Conservation (phyloP, 2,888 invertebrate species). For the Drosophila rubida region DNA sequence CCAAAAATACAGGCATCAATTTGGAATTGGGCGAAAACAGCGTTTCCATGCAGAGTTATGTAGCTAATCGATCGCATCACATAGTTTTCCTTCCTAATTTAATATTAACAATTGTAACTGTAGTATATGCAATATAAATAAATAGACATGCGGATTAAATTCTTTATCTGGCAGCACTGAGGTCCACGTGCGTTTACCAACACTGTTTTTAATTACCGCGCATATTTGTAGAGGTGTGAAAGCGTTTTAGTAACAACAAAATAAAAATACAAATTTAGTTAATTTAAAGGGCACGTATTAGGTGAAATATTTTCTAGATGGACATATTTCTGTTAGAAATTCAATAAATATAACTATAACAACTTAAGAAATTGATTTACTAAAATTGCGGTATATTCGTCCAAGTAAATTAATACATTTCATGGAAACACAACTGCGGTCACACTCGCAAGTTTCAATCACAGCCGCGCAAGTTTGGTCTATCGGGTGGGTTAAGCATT, state of each 20-base stretch:
- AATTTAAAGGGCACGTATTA: no score
- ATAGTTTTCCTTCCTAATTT: background rate
- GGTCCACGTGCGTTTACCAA: background rate
- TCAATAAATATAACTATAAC: no score
- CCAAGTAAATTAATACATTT: background rate
- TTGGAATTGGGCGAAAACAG: constrained; percentile 38
- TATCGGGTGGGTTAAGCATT: constrained; percentile 12
- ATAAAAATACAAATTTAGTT: no score
- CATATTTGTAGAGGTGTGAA: constrained; percentile 24
- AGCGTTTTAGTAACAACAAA: no score
- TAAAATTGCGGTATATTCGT: background rate
- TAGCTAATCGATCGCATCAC: constrained; percentile 24
- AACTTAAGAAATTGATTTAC: no score
- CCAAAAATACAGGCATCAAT: constrained; percentile 31
- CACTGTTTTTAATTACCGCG: constrained; percentile 34
- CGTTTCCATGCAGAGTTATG: constrained; percentile 76
- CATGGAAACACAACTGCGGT: background rate
- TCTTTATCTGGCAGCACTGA: background rate
- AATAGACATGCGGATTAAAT: background rate
- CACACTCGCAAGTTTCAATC: constrained; percentile 15
- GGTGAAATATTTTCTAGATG: no score
- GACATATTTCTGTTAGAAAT: no score
- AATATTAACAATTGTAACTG: background rate
- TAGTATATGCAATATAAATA: background rate
- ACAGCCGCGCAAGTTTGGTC: constrained; percentile 35